Conservation (phyloP, 2,113 vertebrate species). For the Calidris pugnax region DNA sequence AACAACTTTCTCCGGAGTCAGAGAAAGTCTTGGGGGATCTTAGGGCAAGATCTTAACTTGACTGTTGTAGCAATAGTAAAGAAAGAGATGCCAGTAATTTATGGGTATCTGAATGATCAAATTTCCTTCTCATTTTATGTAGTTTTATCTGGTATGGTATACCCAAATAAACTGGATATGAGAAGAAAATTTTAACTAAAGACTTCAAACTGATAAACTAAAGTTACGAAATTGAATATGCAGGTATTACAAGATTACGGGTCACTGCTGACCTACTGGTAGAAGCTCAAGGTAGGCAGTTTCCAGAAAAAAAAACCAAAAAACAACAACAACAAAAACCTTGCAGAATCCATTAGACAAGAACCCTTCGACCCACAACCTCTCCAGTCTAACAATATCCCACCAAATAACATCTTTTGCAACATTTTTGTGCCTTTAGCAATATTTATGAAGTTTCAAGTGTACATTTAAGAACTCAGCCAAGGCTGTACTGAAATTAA, state of each 20-base stretch:
- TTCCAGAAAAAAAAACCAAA: neutral
- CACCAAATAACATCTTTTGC: neutral
- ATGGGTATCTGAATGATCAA: neutral
- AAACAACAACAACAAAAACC: neutral
- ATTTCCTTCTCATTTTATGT: neutral
- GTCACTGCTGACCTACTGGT: neutral
- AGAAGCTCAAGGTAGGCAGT: neutral
- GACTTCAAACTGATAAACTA: neutral
- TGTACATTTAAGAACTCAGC: neutral
- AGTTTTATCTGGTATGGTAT: neutral
- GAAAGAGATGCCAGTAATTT: neutral
- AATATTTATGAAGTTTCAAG: neutral
- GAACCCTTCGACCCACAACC: neutral
- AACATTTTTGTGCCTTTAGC: neutral
- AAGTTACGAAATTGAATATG: neutral
- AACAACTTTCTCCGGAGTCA: neutral
- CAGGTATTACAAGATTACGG: neutral
- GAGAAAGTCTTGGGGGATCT: neutral
- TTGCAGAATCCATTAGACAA: neutral
- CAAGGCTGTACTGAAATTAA: neutral
- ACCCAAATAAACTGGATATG: neutral
- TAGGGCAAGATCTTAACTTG: neutral
- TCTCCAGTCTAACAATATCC: neutral
- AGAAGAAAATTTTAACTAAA: neutral
- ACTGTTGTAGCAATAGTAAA: neutral